A percentile compares a stretch with the other conserved stretches of the same genome.
Conservation (phyloP, 1,140 invertebrate genomes). For the Heliconius hermathena region DNA sequence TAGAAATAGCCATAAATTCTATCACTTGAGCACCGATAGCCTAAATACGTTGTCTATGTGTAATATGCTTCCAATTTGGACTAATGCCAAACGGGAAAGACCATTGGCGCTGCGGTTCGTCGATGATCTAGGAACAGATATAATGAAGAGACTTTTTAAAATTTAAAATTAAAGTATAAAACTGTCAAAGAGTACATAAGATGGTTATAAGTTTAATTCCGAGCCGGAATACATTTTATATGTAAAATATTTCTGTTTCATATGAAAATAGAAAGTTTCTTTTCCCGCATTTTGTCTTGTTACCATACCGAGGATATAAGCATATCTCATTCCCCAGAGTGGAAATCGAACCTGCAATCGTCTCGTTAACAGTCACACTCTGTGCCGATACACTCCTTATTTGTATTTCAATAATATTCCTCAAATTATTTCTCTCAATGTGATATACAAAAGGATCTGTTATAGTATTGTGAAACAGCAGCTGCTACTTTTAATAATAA, state of each 20-base stretch:
- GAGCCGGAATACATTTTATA: no score
- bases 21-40: neutral
- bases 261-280: no score
- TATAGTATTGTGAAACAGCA: neutral
- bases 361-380: no score
- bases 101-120: neutral
- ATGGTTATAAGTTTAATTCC: no score
- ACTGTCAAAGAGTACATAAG: no score
- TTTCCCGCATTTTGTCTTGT: neutral
- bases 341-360: neutral
- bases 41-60: slow-evolving; percentile 12
- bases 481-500: slow-evolving; percentile 9
- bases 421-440: neutral
- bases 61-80: slow-evolving; percentile 11
- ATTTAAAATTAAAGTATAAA: neutral
- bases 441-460: neutral
- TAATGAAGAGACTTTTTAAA: neutral
- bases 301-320: neutral
- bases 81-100: neutral
- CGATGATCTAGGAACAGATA: slow-evolving; percentile 2
- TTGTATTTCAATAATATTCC: neutral
- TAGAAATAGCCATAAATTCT: neutral
- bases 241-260: no score
- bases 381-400: neutral
- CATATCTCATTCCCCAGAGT: neutral